These are phyloP conservation scores for Esox masquinongy DNA, from an alignment of 2,797 vertebrate genomes.

Conservation along the genomic window DNA sequence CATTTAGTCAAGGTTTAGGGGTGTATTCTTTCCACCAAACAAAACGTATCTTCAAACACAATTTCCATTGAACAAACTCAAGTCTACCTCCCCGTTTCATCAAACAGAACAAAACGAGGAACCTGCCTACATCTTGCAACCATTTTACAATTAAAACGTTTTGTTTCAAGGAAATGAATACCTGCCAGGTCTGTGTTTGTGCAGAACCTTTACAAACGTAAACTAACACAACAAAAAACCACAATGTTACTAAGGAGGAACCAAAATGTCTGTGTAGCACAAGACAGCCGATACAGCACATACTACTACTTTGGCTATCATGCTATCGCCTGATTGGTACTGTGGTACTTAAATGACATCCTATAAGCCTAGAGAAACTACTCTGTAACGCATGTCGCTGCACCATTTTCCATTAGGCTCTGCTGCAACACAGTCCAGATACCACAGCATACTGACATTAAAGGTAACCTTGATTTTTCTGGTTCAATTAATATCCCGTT, in stretches of 20 bases:
- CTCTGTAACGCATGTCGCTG: slow-evolving; percentile 58
- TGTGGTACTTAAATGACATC: slow-evolving; percentile 53
- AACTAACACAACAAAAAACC: not conserved
- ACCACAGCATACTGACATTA: slow-evolving; percentile 65
- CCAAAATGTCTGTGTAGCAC: slow-evolving; percentile 59
- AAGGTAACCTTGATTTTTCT: slow-evolving; percentile 77
- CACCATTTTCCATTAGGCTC: slow-evolving; percentile 34
- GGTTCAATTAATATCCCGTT: slow-evolving; percentile 75
- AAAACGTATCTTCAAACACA: too few relatives aligned
- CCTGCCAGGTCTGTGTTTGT: not conserved
- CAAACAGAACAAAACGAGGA: too few relatives aligned
- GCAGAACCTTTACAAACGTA: slow-evolving; percentile 13
- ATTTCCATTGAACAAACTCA: too few relatives aligned
- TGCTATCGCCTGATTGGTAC: slow-evolving; percentile 59
- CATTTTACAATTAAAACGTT: too few relatives aligned
- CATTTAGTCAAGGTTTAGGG: slow-evolving; percentile 13
- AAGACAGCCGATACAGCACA: slow-evolving; percentile 49
- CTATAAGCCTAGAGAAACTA: slow-evolving; percentile 57
- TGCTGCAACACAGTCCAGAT: slow-evolving; percentile 55
- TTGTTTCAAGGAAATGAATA: too few relatives aligned
- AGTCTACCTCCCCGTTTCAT: too few relatives aligned
- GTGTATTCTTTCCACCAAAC: not conserved
- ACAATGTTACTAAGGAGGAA: not conserved
- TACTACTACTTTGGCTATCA: slow-evolving; percentile 52
- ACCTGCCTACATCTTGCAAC: too few relatives aligned